Evolutionary conservation across 2,113 vertebrate species (phyloP), one percentile per base, ranked within the genome.

Genomic region (Crotophaga sulcirostris): DNA sequence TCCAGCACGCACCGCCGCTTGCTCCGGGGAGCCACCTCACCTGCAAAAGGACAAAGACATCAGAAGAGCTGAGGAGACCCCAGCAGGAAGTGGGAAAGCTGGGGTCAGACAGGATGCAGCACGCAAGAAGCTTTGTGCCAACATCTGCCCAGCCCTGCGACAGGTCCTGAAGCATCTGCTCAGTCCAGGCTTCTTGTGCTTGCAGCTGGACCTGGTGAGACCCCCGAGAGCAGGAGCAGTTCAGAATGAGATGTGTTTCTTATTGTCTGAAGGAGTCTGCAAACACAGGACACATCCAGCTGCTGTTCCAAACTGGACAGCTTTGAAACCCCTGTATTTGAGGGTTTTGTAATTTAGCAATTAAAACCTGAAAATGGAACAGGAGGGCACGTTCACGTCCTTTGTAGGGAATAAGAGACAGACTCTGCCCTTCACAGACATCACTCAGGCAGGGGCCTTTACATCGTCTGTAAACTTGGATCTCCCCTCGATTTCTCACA

Each of bases 1-100:
- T 99, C 99, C 97, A 99, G 97, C 88, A 99, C 99, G 34, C 99
- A 99, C 34, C 99, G 98, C 6, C 99, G 98, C 96, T 99, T 99
- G 84, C 99, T 99, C 29, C 99, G 98, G 70, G 99, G 98, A 75
- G 99, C 98, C 86, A 98, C 98, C 94, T 99, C 99, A 96, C 97
- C 98, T 98, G 93, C 60, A 67, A 74, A 51, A 49, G 74, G 80
- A 91, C 23, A 28, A 34, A 63, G 42, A 31, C 47, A 36, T 90
- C 77, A 84, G 31, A 59, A 66, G 7, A 4, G 4, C 70, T 16
- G 68, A 28, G 20, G 31, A 80, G 47, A 68, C n/a, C 47, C 47
- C 8, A 31, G 16, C 38, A 36, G 29, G n/a, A 52, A 18, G 42
- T 21, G 60, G 59, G 67, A 40, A 31, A 38, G 74, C 66, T 12